Percentiles rank a stretch among this genome's conserved stretches.
These are phyloP conservation scores for Acanthacorydalis orientalis DNA, from an alignment of 2,888 invertebrate species.

Conservation along the genomic window DNA sequence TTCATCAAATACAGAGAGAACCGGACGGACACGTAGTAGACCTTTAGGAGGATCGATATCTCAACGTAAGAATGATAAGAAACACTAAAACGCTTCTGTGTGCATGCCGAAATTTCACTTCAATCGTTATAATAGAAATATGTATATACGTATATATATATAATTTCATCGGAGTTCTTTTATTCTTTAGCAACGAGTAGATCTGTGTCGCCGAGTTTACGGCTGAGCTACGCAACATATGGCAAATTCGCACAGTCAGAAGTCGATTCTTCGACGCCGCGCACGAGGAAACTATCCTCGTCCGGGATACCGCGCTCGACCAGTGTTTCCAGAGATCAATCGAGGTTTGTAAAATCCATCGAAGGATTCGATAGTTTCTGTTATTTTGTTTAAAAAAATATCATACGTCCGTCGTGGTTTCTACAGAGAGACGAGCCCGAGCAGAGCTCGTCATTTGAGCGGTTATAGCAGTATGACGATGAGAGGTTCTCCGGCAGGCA, in stretches of 20 bases:
- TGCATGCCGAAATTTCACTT: not conserved
- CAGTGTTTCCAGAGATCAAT: constrained; percentile 44
- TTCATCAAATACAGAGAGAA: constrained; percentile 43
- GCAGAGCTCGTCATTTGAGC: constrained; percentile 11
- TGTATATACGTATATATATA: not conserved
- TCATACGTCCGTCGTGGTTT: not conserved
- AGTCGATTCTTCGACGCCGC: constrained; percentile 16
- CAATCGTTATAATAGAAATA: not conserved
- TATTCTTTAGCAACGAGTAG: constrained; percentile 65
- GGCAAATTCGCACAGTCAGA: constrained; percentile 22
- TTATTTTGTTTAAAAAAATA: not conserved
- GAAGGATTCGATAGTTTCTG: too few species aligned
- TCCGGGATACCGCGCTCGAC: constrained; percentile 56
- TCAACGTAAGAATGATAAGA: constrained; percentile 54
- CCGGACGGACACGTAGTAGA: constrained; percentile 38
- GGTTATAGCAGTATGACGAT: constrained; percentile 3
- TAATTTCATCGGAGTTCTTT: not conserved
- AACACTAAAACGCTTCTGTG: not conserved
- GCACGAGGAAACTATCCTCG: constrained; percentile 41
- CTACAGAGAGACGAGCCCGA: constrained; percentile 24
- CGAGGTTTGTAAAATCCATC: constrained; percentile 20
- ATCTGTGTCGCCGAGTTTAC: constrained; percentile 84
- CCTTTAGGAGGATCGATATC: constrained; percentile 76
- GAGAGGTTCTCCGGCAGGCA: constrained; percentile 12
- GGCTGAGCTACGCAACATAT: constrained; percentile 55